Evolutionary conservation across 2,888 invertebrate genomes (phyloP), one percentile per base, ranked within the genome.

Genomic region (Pollenia amentaria): DNA sequence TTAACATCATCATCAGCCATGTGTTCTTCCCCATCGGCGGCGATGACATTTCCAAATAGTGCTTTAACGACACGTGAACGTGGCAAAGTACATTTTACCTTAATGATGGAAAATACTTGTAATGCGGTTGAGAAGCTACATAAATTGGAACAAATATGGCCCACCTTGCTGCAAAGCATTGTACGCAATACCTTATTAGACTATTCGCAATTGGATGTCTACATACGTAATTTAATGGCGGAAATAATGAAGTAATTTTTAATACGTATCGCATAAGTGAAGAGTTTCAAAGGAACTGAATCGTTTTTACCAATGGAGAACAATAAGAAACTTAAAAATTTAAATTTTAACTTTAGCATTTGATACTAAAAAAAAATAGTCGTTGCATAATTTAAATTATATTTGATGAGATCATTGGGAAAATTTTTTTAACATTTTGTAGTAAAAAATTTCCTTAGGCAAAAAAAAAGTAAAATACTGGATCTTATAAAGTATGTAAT

Each of bases 131-230:
- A 96, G 90, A 96, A 97, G 90, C 93, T 97, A 81, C 95, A 96
- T 88, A 94, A 95, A 83, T 94, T 98, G 82, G 96, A 97, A 90
- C 94, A 95, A 60, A 95, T 96, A 90, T 97, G 97, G 97, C 96
- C 97, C 16, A 94, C 94, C 75, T 95, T 97, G 90, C 94, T 98
- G 89, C 94, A 96, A 64, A 96, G 97, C 91, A 95, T 97, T 93
- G 95, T 97, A 88, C 95, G 96, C 90, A 96, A 97, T 89, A 96
- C 97, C 14, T 93, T 98, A 84, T 94, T 95, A 84, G 97, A 97
- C 92, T 97, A 96, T 91, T 95, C 96, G n/a, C 95, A 97, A 89
- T 95, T 97, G 94, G 96, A 97, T 91, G 94, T 94, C 80, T 97
- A 97, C 92, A 96, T 97, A 93, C 96, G 97, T 91, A 92, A 92